Percentiles rank a stretch among this genome's conserved stretches.
Conservation (phyloP, 1,140 invertebrate species). For the Probaryconus sp. region DNA sequence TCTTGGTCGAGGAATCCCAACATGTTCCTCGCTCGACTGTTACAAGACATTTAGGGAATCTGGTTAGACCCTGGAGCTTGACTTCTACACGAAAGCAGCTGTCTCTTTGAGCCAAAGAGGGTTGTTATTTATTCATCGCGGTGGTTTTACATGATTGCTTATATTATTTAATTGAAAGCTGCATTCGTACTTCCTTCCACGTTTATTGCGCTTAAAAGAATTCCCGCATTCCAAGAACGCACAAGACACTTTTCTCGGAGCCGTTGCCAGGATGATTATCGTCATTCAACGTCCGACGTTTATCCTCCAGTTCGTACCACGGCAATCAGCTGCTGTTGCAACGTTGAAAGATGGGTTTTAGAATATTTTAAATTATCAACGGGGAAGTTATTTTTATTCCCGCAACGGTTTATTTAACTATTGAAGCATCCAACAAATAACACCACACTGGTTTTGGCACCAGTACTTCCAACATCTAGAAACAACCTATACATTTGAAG, state of each 20-base stretch:
- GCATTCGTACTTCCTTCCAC: constrained; percentile 13
- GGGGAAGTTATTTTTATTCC: too few species aligned
- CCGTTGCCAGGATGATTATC: constrained; percentile 45
- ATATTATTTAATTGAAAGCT: constrained; percentile 53
- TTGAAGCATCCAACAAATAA: too few species aligned
- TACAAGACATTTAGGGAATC: constrained; percentile 26
- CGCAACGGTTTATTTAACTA: too few species aligned
- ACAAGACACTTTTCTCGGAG: constrained; percentile 17
- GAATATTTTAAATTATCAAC: constrained; percentile 16
- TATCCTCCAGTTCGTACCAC: constrained; percentile 24
- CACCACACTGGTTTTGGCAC: too few species aligned
- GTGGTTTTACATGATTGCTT: constrained; percentile 39
- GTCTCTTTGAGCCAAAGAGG: constrained; percentile 8
- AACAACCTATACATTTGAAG: too few species aligned
- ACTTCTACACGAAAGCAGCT: constrained; percentile 24
- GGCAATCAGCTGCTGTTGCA: constrained; percentile 39
- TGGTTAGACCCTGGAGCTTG: constrained; percentile 2
- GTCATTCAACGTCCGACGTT: constrained; percentile 32
- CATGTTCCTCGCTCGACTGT: constrained; percentile 1
- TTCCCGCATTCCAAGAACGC: constrained; percentile 43
- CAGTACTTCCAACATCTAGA: too few species aligned
- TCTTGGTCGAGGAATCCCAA: constrained; percentile 35
- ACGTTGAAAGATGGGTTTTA: constrained; percentile 10
- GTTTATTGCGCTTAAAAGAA: constrained; percentile 49
- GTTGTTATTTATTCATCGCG: constrained; percentile 15